A percentile compares a stretch with the other conserved stretches of the same genome.
Conservation (phyloP, 2,113 vertebrate species). For the Penelope pileata region DNA sequence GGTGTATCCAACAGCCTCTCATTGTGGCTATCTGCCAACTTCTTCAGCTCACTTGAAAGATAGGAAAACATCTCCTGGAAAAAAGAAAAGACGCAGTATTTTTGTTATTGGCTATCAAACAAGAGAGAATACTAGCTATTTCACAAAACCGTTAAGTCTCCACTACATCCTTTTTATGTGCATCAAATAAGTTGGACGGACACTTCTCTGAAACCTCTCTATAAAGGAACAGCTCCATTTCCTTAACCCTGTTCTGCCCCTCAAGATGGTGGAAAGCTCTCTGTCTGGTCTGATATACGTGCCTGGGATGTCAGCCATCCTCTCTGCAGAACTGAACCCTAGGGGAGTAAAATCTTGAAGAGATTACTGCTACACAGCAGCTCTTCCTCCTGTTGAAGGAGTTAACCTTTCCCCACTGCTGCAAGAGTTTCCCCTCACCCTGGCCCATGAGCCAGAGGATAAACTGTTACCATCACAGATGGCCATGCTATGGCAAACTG, state of each 20-base stretch:
- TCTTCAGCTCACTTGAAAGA: conserved; percentile 89
- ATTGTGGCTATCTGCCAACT: conserved; percentile 83
- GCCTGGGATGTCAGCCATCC: background rate
- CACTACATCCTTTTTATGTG: background rate
- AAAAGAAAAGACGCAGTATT: background rate
- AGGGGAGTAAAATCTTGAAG: background rate
- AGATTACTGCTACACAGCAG: background rate
- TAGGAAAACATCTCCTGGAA: conserved; percentile 90
- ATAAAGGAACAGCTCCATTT: background rate
- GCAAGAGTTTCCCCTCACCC: background rate
- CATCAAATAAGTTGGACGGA: background rate
- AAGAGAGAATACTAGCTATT: conserved; percentile 20
- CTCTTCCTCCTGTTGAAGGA: background rate
- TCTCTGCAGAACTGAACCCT: background rate
- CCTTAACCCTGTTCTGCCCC: background rate
- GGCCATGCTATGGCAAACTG: rapidly evolving
- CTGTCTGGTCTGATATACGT: background rate
- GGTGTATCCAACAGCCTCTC: conserved; percentile 91
- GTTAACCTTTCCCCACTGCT: background rate
- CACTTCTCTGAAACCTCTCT: conserved; percentile 13
- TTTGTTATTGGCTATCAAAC: conserved; percentile 24
- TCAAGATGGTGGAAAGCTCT: background rate
- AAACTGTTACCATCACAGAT: background rate
- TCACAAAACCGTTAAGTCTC: background rate
- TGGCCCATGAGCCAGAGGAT: background rate